These are phyloP conservation scores for Cranoglanis bouderius DNA, from an alignment of 2,113 vertebrate species.

Conservation along the genomic window DNA sequence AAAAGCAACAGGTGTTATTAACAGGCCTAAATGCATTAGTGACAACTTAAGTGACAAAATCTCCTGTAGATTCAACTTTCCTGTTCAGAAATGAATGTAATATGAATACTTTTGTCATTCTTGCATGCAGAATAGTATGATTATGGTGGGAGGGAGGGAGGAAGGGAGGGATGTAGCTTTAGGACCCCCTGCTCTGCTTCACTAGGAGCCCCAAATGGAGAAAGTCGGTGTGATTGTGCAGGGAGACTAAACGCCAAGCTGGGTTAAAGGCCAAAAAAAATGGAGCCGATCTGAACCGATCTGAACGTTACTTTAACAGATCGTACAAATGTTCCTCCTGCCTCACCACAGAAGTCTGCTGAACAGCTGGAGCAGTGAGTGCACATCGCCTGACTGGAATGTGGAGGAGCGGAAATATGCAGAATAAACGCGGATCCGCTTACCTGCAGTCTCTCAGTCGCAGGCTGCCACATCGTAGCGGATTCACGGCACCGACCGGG, in stretches of 20 bases:
- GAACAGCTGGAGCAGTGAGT: not conserved
- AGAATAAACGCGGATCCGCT: constrained; percentile 36
- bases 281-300: not conserved
- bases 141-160: not conserved
- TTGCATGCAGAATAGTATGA: not conserved
- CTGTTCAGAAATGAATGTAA: no score
- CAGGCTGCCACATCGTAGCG: constrained; percentile 91
- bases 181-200: not conserved
- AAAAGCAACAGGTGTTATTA: not conserved
- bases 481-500: constrained; percentile 42
- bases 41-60: not conserved
- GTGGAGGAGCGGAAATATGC: not conserved
- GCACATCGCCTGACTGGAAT: not conserved
- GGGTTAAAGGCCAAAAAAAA: not conserved
- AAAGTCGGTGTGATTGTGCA: not conserved
- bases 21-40: not conserved
- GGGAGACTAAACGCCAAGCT: not conserved
- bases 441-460: constrained; percentile 94
- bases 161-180: not conserved
- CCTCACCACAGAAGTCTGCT: not conserved
- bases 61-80: not conserved
- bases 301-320: not conserved
- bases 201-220: not conserved
- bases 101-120: not conserved
- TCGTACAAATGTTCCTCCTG: not conserved